Percentiles rank a stretch among this genome's conserved stretches.
Conservation (phyloP, 2,888 invertebrate species). For the Tanytarsus gracilentus region DNA sequence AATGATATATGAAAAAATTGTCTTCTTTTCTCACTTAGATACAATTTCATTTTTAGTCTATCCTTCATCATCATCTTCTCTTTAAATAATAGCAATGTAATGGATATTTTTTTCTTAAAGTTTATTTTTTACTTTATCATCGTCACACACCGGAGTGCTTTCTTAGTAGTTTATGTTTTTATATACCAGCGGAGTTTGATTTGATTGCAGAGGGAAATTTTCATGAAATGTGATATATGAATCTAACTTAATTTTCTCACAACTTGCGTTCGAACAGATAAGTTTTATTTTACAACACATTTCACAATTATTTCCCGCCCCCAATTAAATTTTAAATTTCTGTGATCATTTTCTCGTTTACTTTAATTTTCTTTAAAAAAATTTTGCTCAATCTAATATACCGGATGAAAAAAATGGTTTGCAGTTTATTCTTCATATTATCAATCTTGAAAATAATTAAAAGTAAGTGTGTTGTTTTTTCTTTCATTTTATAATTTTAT, state of each 20-base stretch:
- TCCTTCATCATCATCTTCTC: background rate
- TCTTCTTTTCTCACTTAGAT: background rate
- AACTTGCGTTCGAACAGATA: background rate
- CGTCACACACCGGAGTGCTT: conserved; percentile 21
- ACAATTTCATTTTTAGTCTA: background rate
- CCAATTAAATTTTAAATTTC: too few species aligned
- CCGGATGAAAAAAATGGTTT: background rate
- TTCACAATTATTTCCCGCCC: too few species aligned
- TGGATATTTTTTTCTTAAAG: conserved; percentile 25
- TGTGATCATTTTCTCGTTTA: too few species aligned
- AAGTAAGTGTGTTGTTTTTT: conserved; percentile 16
- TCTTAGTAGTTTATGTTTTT: conserved; percentile 17
- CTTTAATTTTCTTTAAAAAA: too few species aligned
- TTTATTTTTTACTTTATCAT: conserved; percentile 17
- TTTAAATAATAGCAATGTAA: conserved; percentile 28
- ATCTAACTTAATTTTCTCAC: background rate
- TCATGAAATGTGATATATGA: too few species aligned
- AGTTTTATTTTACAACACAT: too few species aligned
- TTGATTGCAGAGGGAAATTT: too few species aligned
- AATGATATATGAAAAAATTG: background rate
- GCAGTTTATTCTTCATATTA: background rate
- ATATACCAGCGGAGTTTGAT: conserved; percentile 25
- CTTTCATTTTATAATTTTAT: conserved; percentile 1
- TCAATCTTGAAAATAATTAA: conserved; percentile 5
- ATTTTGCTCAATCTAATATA: background rate